Evolutionary conservation across 2,797 vertebrate species (phyloP).

Genomic region (Eupleurogrammus muticus): DNA sequence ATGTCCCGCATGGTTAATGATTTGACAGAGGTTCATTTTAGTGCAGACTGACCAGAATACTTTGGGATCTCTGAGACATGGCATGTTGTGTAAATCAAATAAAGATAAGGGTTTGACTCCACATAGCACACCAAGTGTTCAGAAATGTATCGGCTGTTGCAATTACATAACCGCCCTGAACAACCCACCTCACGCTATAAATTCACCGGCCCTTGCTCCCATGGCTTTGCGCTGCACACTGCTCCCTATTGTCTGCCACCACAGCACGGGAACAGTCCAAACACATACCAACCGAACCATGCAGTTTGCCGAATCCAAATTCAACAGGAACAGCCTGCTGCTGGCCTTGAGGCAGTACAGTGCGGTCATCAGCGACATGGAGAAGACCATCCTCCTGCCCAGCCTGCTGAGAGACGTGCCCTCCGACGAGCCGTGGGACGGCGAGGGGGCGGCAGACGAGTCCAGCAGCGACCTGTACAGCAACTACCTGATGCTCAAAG

Average conservation of each 20-base stretch:
- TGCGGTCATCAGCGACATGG: slow-evolving; percentile 86
- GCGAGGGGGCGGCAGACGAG: neutral
- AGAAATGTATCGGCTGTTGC: slow-evolving; percentile 59
- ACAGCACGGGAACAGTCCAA: slow-evolving; percentile 47
- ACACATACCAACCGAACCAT: slow-evolving; percentile 71
- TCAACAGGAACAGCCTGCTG: slow-evolving; percentile 79
- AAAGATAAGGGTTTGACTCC: slow-evolving; percentile 76
- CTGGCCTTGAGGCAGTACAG: slow-evolving; percentile 84
- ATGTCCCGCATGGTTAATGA: slow-evolving; percentile 49
- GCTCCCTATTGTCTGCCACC: slow-evolving; percentile 44
- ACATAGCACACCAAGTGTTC: slow-evolving; percentile 41
- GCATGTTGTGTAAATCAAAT: slow-evolving; percentile 72
- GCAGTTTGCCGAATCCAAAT: slow-evolving; percentile 75
- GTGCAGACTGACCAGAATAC: slow-evolving; percentile 13
- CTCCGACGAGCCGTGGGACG: slow-evolving; percentile 53
- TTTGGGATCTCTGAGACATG: slow-evolving; percentile 15
- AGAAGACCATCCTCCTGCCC: slow-evolving; percentile 90
- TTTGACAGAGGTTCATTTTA: slow-evolving; percentile 23
- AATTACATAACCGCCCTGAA: slow-evolving; percentile 54
- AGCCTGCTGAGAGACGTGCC: slow-evolving; percentile 88
- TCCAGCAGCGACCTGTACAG: slow-evolving; percentile 81
- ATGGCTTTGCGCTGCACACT: slow-evolving; percentile 61
- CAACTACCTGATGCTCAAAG: slow-evolving; percentile 88
- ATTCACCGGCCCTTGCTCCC: slow-evolving; percentile 32
- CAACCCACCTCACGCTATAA: slow-evolving; percentile 67